Evolutionary conservation across 2,113 vertebrate genomes (phyloP).

Genomic region (Tretioscincus oriximinensis): DNA sequence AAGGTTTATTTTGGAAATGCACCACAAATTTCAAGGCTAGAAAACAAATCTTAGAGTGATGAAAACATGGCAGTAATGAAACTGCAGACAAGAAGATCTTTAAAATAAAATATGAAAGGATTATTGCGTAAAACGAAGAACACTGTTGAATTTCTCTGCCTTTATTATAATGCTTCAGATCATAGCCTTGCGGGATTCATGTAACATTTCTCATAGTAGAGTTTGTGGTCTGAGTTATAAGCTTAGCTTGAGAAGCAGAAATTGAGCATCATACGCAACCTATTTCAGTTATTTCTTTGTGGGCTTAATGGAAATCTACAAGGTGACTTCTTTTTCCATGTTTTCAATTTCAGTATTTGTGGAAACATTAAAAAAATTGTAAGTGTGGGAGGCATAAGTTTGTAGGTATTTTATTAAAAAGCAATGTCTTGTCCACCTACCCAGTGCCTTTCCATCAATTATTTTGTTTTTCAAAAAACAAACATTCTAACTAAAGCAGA

Average conservation of each 20-base stretch:
- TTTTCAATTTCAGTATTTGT: not conserved
- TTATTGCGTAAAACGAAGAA: not conserved
- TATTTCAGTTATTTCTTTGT: no score
- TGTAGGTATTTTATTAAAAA: no score
- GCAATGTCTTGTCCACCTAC: no score
- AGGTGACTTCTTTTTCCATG: not conserved
- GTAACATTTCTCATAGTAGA: not conserved
- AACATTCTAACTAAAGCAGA: no score
- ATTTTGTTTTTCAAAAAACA: no score
- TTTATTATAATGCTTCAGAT: not conserved
- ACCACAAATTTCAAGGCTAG: no score
- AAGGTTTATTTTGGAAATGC: no score
- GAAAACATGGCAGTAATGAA: not conserved
- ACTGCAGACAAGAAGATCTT: not conserved
- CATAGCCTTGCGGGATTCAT: not conserved
- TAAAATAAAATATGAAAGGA: not conserved
- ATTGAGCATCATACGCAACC: not conserved
- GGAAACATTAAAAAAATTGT: not conserved
- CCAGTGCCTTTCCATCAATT: no score
- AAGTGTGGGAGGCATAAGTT: no score
- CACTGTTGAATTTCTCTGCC: not conserved
- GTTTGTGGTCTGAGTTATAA: no score
- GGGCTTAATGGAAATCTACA: no score
- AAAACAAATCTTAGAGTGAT: not conserved
- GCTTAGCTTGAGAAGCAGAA: not conserved